phyloP scores from a whole-genome alignment of 1,140 invertebrate species.

The Drosophila pachea region DNA sequence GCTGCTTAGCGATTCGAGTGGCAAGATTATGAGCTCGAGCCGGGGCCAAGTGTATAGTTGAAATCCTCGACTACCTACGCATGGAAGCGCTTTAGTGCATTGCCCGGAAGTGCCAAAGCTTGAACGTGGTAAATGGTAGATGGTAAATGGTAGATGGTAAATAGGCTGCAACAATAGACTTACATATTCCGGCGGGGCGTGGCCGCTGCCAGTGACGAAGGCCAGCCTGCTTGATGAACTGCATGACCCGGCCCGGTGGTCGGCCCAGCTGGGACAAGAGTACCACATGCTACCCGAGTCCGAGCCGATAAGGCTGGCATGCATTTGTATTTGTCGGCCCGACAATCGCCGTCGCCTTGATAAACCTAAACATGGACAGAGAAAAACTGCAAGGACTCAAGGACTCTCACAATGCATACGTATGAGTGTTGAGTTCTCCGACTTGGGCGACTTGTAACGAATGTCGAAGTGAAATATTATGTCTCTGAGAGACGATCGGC shows the following conservation, averaged over 20 bases:
- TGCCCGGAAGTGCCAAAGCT: conserved; percentile 64
- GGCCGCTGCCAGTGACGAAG: conserved; percentile 10
- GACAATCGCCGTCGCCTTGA: conserved; percentile 55
- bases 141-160: conserved; percentile 48
- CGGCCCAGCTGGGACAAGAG: not conserved
- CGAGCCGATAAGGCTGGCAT: no score
- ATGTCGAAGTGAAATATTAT: no score
- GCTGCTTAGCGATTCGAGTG: conserved; percentile 72
- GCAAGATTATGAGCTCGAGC: conserved; percentile 67
- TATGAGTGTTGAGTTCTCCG: no score
- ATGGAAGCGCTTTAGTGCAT: conserved; percentile 68
- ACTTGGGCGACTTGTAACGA: no score
- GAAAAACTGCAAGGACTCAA: conserved; percentile 21
- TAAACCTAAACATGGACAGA: conserved; percentile 60
- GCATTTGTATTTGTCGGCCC: conserved; percentile 58
- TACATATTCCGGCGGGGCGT: conserved; percentile 12
- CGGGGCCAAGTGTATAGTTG: conserved; percentile 37
- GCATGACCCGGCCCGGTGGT: conserved; percentile 19
- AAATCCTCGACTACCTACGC: conserved; percentile 56
- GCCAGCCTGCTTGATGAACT: conserved; percentile 43
- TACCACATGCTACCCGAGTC: conserved; percentile 4
- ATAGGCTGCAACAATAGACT: conserved; percentile 31
- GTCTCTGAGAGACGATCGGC: no score
- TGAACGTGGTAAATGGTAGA: conserved; percentile 44
- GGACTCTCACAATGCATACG: no score